A percentile compares a stretch with the other conserved stretches of the same genome.
Evolutionary conservation across 2,888 invertebrate species (phyloP).

Genomic region (Mythimna pallens): DNA sequence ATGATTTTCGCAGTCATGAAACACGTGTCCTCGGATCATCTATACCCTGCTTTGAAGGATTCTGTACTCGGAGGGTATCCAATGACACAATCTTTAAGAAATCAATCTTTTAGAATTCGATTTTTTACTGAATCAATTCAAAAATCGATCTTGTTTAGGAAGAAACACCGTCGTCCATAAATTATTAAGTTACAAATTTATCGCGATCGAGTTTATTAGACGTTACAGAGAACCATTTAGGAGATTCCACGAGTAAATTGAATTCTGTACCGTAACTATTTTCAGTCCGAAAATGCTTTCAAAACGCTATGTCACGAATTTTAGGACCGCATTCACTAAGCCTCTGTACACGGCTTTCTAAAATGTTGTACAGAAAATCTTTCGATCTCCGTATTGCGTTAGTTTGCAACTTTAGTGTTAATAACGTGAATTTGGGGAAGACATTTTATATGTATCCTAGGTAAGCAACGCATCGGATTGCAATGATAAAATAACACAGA

Average conservation of each 20-base stretch:
- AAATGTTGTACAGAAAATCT: not conserved
- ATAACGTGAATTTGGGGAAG: slow-evolving; percentile 5
- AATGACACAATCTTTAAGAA: no score
- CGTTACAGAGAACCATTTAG: slow-evolving; percentile 6
- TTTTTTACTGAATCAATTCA: no score
- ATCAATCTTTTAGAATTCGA: no score
- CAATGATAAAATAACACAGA: not conserved
- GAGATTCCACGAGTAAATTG: slow-evolving; percentile 12
- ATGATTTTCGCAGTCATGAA: no score
- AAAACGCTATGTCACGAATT: slow-evolving; percentile 5
- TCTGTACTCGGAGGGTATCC: no score
- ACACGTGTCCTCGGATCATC: no score
- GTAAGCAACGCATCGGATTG: not conserved
- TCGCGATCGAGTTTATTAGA: slow-evolving; percentile 10
- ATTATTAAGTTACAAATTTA: slow-evolving; percentile 23
- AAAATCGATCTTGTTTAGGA: no score
- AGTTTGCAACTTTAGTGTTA: slow-evolving; percentile 54
- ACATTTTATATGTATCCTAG: slow-evolving; percentile 1
- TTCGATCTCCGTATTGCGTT: not conserved
- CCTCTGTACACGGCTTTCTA: not conserved
- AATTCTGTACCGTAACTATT: slow-evolving; percentile 18
- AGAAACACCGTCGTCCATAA: not conserved
- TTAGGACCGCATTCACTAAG: not conserved
- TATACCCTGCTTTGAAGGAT: no score
- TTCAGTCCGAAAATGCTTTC: not conserved